A percentile compares a stretch with the other conserved stretches of the same genome.
Evolutionary conservation across 2,888 invertebrate genomes (phyloP).

Genomic region (Thelaira solivaga): DNA sequence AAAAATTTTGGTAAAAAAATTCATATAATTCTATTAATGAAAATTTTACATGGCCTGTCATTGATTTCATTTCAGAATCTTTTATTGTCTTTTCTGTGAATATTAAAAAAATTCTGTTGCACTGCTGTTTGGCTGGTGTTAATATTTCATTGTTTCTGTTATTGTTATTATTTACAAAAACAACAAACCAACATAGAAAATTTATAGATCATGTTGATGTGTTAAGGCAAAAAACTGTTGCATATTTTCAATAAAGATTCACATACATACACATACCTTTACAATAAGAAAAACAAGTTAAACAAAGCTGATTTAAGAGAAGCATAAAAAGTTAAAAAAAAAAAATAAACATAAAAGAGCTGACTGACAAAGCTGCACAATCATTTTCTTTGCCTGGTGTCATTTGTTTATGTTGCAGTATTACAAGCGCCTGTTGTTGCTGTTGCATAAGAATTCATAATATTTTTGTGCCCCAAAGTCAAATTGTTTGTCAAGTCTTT

Average conservation of each 20-base stretch:
- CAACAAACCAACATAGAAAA: constrained; percentile 43
- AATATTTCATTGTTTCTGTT: not conserved
- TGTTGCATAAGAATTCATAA: constrained; percentile 62
- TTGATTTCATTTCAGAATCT: not conserved
- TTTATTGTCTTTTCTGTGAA: not conserved
- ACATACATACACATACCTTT: not conserved
- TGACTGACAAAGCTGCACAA: constrained; percentile 55
- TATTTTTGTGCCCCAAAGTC: constrained; percentile 64
- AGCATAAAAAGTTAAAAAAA: constrained; percentile 12
- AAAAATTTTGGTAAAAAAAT: too few species aligned
- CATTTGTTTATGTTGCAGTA: constrained; percentile 44
- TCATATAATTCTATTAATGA: too few species aligned
- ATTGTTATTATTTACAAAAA: constrained; percentile 7
- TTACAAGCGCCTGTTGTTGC: constrained; percentile 31
- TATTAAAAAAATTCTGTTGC: not conserved
- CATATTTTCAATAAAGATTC: not conserved
- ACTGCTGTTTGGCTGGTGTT: not conserved
- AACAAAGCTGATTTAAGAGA: not conserved
- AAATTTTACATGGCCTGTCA: not conserved
- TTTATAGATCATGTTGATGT: constrained; percentile 55
- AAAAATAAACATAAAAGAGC: constrained; percentile 11
- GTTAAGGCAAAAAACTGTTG: constrained; percentile 37
- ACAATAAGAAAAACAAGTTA: not conserved
- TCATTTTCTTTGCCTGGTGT: constrained; percentile 55
- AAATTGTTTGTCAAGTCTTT: constrained; percentile 64